phyloP scores from a whole-genome alignment of 2,113 vertebrate genomes.

The Axis porcinus region DNA sequence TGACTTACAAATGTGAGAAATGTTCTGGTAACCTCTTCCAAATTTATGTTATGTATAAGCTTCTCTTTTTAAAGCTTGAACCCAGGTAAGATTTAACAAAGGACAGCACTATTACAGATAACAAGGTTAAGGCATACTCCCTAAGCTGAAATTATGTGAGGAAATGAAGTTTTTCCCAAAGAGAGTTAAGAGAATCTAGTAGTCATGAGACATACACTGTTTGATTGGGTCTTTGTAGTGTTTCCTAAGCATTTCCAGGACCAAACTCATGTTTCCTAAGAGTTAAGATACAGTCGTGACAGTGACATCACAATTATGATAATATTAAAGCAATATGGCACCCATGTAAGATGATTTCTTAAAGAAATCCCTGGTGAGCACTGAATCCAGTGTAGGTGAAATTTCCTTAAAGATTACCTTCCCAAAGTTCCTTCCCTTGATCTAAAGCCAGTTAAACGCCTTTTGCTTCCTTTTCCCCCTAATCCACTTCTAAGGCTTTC shows the following conservation, averaged over 20 bases:
- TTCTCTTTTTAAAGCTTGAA: not conserved
- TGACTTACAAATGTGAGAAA: not conserved
- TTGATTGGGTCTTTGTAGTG: not conserved
- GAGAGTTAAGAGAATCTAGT: fast-evolving
- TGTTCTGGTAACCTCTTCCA: not conserved
- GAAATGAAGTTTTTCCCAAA: not conserved
- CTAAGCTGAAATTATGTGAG: not conserved
- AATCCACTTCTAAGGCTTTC: not conserved
- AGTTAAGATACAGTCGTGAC: not conserved
- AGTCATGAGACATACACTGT: not conserved
- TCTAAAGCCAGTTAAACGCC: not conserved
- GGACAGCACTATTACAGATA: not conserved
- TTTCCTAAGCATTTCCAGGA: not conserved
- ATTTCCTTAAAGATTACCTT: not conserved
- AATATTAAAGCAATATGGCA: not conserved
- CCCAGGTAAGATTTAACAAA: not conserved
- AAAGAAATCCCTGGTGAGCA: not conserved
- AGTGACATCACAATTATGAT: not conserved
- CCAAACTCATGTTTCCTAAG: not conserved
- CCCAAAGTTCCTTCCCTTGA: not conserved
- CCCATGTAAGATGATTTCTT: not conserved
- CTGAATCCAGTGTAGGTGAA: not conserved
- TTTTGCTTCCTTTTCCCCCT: not conserved
- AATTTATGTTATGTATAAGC: not conserved
- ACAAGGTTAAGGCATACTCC: not conserved